Evolutionary conservation across 2,888 invertebrate species (phyloP), one percentile per base, ranked within the genome.

Genomic region (Caenorhabditis sp.): DNA sequence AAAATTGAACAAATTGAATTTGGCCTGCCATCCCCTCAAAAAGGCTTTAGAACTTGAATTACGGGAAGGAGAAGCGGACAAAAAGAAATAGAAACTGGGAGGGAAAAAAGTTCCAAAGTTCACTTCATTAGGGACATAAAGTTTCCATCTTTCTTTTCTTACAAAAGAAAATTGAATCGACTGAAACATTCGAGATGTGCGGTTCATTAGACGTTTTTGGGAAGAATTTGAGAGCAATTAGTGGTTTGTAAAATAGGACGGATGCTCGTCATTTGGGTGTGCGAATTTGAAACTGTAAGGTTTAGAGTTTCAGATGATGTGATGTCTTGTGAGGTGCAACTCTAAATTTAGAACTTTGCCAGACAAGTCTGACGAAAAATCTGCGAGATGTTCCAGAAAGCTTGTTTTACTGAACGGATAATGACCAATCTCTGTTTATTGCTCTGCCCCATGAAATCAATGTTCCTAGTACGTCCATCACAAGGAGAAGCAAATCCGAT

Each of bases 121-220:
- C 67, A 67, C 76, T 74, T 74, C 74, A 74, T 67, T 67, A 74
- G 65, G 22, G 2, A 44, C 44, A 6, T 4, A n/a, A 3, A 15
- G n/a, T 44, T 37, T 37, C 40, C n/a, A n/a, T 58, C 35, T 28
- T 24, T 37, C 26, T 55, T 47, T 35, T 32, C 56, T 47, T 53
- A 50, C 15, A 47, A 51, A 51, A 5, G 28, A 28, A n/a, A 40
- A 40, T 13, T 18, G 22, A 20, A 47, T 18, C 61, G 61, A 67
- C 67, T 67, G 67, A 67, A 67, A 76, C 76, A 67, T 76, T 68
- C 60, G 65, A 74, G 65, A 74, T 67, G 65, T 76, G 76, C 67
- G 67, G 76, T 76, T 76, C 67, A 67, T 76, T 76, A 76, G 67
- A 61, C 47, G 18, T 47, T 47, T 47, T 47, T 47, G 22, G 58